Conservation (phyloP, 2,797 vertebrate species). For the Holocentrus rufus region DNA sequence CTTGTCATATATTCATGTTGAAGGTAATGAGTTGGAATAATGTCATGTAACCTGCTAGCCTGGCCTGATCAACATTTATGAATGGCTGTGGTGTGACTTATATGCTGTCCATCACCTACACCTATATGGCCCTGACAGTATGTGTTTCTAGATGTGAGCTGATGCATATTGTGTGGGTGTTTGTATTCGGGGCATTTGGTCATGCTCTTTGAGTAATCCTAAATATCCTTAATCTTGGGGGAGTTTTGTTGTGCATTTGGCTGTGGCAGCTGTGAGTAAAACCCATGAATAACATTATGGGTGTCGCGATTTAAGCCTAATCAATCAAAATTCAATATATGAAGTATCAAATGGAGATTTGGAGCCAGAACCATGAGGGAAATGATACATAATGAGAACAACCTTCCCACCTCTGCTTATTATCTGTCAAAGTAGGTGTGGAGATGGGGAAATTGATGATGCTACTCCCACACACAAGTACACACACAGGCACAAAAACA, state of each 20-base stretch:
- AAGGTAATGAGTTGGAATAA: conserved; percentile 69
- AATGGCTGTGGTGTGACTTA: conserved; percentile 60
- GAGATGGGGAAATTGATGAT: conserved; percentile 27
- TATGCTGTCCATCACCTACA: conserved; percentile 48
- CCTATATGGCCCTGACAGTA: conserved; percentile 4
- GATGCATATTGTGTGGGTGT: background rate
- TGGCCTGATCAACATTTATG: conserved; percentile 58
- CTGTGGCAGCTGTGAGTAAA: conserved; percentile 54
- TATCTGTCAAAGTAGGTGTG: conserved; percentile 43
- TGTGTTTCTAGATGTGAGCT: background rate
- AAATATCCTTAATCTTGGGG: conserved; percentile 48
- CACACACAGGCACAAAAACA: background rate
- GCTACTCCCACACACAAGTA: conserved; percentile 29
- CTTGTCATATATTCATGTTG: conserved; percentile 65
- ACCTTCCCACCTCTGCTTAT: conserved; percentile 25
- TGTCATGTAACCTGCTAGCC: conserved; percentile 63
- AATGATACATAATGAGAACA: conserved; percentile 28
- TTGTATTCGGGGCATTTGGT: background rate
- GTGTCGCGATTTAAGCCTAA: conserved; percentile 38
- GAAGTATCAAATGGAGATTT: conserved; percentile 50
- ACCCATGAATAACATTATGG: conserved; percentile 66
- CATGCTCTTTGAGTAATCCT: conserved; percentile 39
- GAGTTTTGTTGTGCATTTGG: conserved; percentile 43
- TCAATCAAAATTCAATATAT: conserved; percentile 53
- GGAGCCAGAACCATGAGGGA: conserved; percentile 29